Conservation (phyloP, 2,888 invertebrate species). For the Troides oblongomaculatus region DNA sequence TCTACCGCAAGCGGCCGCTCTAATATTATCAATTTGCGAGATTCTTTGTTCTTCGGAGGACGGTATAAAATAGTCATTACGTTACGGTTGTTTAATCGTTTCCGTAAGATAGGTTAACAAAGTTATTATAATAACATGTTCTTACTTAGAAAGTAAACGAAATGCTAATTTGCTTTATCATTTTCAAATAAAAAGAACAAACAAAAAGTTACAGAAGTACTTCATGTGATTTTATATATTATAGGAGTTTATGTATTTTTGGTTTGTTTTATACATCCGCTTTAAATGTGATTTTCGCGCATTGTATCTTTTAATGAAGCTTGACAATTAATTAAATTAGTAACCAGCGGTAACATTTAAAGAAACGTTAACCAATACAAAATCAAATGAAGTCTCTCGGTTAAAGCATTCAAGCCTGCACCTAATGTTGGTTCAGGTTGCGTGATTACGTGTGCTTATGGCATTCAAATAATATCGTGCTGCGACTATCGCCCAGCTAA, state of each 20-base stretch:
- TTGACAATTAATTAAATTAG: neutral
- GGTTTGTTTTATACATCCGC: no score
- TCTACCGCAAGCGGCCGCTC: constrained; percentile 9
- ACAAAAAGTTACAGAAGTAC: no score
- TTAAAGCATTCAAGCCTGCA: neutral
- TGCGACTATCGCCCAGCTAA: constrained; percentile 29
- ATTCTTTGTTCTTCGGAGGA: constrained; percentile 9
- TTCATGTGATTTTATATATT: no score
- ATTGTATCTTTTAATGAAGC: no score
- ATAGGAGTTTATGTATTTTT: no score
- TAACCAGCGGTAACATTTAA: neutral
- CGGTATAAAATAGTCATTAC: neutral
- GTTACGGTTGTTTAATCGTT: neutral
- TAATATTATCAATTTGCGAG: constrained; percentile 14
- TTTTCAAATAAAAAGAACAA: no score
- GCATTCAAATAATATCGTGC: constrained; percentile 31
- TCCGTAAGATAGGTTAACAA: neutral
- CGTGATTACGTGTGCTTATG: constrained; percentile 33
- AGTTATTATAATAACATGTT: neutral
- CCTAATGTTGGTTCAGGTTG: constrained; percentile 24
- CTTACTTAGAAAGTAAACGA: neutral
- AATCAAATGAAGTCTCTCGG: neutral
- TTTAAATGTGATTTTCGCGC: no score
- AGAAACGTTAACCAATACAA: neutral
- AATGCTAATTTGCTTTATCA: neutral